Base-by-base conservation (phyloP, 2,888 invertebrate genomes). In the Hedychridium roseum region DNA sequence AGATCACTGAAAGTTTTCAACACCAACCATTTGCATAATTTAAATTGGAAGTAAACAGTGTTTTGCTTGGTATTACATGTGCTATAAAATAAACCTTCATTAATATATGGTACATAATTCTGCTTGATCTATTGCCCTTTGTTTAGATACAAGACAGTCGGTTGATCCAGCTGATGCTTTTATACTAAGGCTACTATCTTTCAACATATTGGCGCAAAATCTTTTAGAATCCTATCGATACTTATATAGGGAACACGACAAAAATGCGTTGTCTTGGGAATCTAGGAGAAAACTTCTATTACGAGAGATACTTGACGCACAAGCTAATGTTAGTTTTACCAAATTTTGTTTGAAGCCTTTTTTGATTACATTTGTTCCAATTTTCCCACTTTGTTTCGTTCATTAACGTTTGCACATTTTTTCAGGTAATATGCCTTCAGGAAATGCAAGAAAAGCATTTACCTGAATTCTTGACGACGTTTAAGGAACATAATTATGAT, bases 161-260 rank as follows among this genome's bases (percentile, higher is more conserved):
- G n/a, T 52, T 15, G 66, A 67, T 76, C 35, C 71, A 73, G 82
- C 78, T 15, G 71, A 78, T 9, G 71, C 78, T 20, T 81, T 85
- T 49, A 77, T 77, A 44, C 88, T 94, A 66, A 87, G 84, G 51
- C 77, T 95, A 18, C 82, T 94, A 75, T 90, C 90, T 0, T 97
- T 94, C 78, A 97, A 97, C 78, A 88, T 97, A 18, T 80, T 97
- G 46, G 90, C 95, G 0, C 96, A 96, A 79, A 85, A 88, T 64
- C 81, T 96, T 30, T 71, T 96, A 42, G 85, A 88, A 56, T 81
- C 83, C 54, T 92, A 96, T 72, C 79, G 83, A 0, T 82, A 90
- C 68, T 80, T 97, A 9, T 97, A 97, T 71, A 79, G 74, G 14
- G 68, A 81, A 1, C 88, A 90, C 65, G 73, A 85, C 21, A 75